Base-by-base conservation (phyloP, 2,797 vertebrate genomes). In the Pristis pectinata region DNA sequence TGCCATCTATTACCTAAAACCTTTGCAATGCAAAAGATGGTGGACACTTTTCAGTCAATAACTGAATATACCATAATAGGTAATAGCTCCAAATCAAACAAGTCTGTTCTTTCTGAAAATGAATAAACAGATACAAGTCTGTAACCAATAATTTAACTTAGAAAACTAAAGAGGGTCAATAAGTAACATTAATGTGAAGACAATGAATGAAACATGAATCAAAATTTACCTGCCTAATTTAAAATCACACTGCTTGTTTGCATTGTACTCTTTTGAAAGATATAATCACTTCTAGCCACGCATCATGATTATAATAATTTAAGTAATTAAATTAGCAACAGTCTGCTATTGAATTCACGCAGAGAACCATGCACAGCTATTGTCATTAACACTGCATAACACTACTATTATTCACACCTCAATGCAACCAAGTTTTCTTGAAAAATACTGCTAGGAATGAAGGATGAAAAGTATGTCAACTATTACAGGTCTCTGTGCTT, bases 371-470 rank as follows among this genome's bases (percentile, higher is more conserved):
- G 27, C 92, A 74, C 44, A 94, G 70, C 95, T 6, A 7, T 96
- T 94, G 95, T 95, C 95, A 95, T 95, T 94, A 95, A 94, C 0
- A 0, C 95, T 0, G 2, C 67, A 2, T 77, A 95, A 95, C 53
- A 95, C 85, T 79, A 95, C 95, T 56, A 1, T 27, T 95, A 96
- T 95, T 95, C 96, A 96, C 95, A 96, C 95, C 96, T 95, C 80
- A 0, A 95, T 96, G 95, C 95, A 0, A 30, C 59, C 87, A 91
- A 41, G 61, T 27, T 91, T 91, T 64, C n/a, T 41, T 91, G 87
- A 61, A 41, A 89, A 61, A 91, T 67, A 2, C 30, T 74, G 70
- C 30, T 34, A 0, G 92, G 92, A 94, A 74, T 94, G 92, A 94
- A 76, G 70, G 92, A 70, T 72, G 24, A 13, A 41, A 67, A 41